These are phyloP conservation scores for Elymnias hypermnestra DNA, from an alignment of 1,140 invertebrate genomes.

Conservation along the genomic window DNA sequence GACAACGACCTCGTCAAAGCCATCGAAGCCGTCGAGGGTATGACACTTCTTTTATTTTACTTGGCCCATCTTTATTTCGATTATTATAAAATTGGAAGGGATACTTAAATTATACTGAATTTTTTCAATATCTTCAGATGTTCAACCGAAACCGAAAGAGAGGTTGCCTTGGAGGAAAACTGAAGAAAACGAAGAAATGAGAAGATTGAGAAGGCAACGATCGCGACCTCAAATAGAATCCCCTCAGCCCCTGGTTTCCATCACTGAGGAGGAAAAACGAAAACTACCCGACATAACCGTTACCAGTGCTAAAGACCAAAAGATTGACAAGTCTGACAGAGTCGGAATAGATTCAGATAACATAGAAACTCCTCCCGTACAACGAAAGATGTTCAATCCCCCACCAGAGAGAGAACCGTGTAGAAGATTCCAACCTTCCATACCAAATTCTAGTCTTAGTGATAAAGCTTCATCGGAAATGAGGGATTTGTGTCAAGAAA, in stretches of 20 bases:
- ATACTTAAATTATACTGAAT: no score
- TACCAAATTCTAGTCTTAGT: conserved; percentile 36
- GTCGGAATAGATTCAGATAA: conserved; percentile 94
- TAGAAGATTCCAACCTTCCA: conserved; percentile 63
- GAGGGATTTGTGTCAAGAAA: conserved; percentile 70
- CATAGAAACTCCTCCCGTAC: conserved; percentile 91
- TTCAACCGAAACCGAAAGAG: conserved; percentile 84
- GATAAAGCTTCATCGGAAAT: conserved; percentile 63
- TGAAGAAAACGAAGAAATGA: conserved; percentile 72
- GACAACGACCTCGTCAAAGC: conserved; percentile 89
- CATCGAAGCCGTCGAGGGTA: conserved; percentile 92
- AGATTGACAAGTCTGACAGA: conserved; percentile 78
- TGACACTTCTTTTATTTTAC: no score
- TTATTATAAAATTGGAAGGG: no score
- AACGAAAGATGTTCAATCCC: conserved; percentile 81
- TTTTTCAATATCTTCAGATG: conserved; percentile 81
- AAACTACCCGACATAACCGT: conserved; percentile 65
- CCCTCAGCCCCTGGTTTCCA: conserved; percentile 68
- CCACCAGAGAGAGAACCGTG: conserved; percentile 79
- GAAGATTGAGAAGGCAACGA: conserved; percentile 68
- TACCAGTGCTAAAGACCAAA: conserved; percentile 49
- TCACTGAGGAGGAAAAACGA: conserved; percentile 76
- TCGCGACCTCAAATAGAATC: conserved; percentile 60
- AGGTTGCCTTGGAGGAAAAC: conserved; percentile 84
- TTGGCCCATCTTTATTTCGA: no score